Percentiles rank a stretch among this genome's conserved stretches.
phyloP scores from a whole-genome alignment of 2,113 vertebrate genomes.

The Urocitellus parryii region DNA sequence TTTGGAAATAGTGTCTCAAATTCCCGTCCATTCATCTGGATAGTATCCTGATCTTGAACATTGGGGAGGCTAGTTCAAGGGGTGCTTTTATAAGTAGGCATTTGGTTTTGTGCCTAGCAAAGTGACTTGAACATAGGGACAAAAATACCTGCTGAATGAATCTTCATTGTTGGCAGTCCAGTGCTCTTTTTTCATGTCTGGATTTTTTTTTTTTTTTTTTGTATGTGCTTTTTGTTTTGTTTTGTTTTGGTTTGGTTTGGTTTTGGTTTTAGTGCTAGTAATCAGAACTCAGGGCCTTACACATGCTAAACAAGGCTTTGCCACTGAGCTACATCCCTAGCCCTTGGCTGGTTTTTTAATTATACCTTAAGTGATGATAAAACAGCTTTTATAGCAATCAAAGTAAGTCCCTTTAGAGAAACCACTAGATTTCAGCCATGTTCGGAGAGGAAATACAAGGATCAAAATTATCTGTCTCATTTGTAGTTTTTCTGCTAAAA shows the following conservation, averaged over 20 bases:
- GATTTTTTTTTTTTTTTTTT: neutral
- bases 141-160: conserved; percentile 26
- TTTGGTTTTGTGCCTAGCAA: neutral
- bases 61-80: neutral
- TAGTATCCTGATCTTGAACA: neutral
- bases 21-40: neutral
- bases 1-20: neutral
- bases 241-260: neutral
- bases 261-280: neutral
- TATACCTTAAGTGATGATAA: conserved; percentile 1
- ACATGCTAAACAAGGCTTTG: neutral
- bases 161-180: neutral
- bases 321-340: neutral
- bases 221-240: neutral
- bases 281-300: neutral
- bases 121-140: conserved; percentile 1
- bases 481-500: conserved; percentile 30
- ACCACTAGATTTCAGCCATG: neutral
- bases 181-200: neutral
- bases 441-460: neutral
- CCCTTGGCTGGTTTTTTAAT: conserved; percentile 14
- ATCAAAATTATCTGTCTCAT: neutral
- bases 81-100: conserved; percentile 2
- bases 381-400: conserved; percentile 20
- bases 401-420: conserved; percentile 64